phyloP scores from a whole-genome alignment of 2,888 invertebrate genomes.

The Dorcus hopei region DNA sequence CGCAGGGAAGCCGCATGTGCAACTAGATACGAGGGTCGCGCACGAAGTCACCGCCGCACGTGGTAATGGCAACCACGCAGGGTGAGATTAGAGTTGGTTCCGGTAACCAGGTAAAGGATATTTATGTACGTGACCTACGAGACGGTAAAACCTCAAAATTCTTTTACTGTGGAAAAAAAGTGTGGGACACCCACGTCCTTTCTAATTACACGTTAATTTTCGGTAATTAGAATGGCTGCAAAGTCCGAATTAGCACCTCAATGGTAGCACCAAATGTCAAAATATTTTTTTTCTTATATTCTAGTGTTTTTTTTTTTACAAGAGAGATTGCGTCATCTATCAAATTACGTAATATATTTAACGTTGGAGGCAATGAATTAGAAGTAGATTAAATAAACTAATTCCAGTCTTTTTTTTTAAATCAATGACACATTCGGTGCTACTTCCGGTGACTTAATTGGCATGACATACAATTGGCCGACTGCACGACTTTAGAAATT shows the following conservation, averaged over 20 bases:
- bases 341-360: no score
- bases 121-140: conserved; percentile 57
- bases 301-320: background rate
- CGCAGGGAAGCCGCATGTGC: background rate
- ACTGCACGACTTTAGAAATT: conserved; percentile 30
- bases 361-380: background rate
- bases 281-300: background rate
- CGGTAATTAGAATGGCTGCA: no score
- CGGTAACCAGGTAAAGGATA: conserved; percentile 71
- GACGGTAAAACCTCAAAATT: conserved; percentile 11
- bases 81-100: conserved; percentile 76
- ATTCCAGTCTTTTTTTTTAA: conserved; percentile 1
- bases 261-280: conserved; percentile 2
- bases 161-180: conserved; percentile 9
- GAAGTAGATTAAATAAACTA: background rate
- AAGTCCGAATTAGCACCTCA: conserved; percentile 2
- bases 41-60: background rate
- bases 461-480: conserved; percentile 21
- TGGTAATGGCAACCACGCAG: conserved; percentile 63
- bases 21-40: background rate
- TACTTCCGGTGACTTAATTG: conserved; percentile 14
- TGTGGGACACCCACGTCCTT: no score
- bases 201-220: no score
- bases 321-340: background rate
- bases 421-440: conserved; percentile 9